These are phyloP conservation scores for Caprella mutica DNA, from an alignment of 2,888 invertebrate genomes.

Conservation along the genomic window DNA sequence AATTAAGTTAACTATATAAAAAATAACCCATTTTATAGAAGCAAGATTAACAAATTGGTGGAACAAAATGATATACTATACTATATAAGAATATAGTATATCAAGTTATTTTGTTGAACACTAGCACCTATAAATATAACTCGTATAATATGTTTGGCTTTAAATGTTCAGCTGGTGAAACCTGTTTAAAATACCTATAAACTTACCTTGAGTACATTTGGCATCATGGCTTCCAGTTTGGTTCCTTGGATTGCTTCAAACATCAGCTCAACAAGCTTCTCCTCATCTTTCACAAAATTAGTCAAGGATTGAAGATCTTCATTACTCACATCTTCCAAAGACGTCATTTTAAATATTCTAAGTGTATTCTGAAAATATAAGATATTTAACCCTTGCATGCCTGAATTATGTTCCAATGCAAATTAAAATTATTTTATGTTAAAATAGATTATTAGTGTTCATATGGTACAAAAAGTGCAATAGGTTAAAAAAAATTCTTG, in stretches of 20 bases:
- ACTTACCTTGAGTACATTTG: constrained; percentile 42
- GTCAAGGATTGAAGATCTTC: constrained; percentile 40
- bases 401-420: no score
- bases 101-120: not conserved
- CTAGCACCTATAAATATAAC: constrained; percentile 1
- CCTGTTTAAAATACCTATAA: not conserved
- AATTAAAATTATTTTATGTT: no score
- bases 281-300: constrained; percentile 40
- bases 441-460: no score
- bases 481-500: no score
- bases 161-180: not conserved
- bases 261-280: constrained; percentile 41
- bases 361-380: no score
- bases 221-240: constrained; percentile 42
- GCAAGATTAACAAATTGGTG: not conserved
- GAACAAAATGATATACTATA: no score
- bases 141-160: not conserved
- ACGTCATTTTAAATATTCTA: no score
- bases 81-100: no score
- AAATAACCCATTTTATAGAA: not conserved
- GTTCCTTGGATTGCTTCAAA: constrained; percentile 41
- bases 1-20: no score
- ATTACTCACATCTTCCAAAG: no score
- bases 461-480: no score
- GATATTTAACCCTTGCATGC: no score